These are phyloP conservation scores for Cotesia congregata DNA, from an alignment of 2,888 invertebrate species.

Conservation along the genomic window DNA sequence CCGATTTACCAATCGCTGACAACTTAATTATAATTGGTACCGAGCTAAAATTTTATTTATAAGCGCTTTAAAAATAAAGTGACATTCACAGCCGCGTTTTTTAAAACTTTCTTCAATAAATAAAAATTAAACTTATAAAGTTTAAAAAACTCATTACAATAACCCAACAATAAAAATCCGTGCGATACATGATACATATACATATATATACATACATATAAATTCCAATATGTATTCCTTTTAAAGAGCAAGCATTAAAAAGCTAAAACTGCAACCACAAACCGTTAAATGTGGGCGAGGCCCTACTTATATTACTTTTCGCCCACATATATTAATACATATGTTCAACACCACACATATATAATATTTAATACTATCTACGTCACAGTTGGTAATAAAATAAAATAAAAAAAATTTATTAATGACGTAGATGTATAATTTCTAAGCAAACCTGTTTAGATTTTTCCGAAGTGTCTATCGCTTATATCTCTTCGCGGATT, in stretches of 20 bases:
- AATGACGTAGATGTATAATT: constrained; percentile 23
- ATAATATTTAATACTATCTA: not conserved
- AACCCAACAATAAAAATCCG: no score
- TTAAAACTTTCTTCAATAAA: no score
- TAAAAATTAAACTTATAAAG: no score
- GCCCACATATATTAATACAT: constrained; percentile 2
- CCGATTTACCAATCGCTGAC: no score
- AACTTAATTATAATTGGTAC: no score
- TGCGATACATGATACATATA: no score
- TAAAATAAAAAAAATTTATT: not conserved
- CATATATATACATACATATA: not conserved
- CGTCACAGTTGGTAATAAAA: not conserved
- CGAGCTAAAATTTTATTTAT: no score
- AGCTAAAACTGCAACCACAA: constrained; percentile 14
- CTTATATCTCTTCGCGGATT: not conserved
- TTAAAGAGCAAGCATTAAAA: not conserved
- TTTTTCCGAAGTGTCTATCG: not conserved
- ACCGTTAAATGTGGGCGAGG: constrained; percentile 14
- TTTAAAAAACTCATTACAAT: no score
- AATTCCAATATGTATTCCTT: not conserved
- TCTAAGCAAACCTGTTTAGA: constrained; percentile 22
- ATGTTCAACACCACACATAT: not conserved
- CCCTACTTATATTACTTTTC: constrained; percentile 1
- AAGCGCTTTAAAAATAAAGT: no score
- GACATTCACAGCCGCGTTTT: no score